Base-by-base conservation (phyloP, 2,888 invertebrate genomes). In the Mythimna ferrago region DNA sequence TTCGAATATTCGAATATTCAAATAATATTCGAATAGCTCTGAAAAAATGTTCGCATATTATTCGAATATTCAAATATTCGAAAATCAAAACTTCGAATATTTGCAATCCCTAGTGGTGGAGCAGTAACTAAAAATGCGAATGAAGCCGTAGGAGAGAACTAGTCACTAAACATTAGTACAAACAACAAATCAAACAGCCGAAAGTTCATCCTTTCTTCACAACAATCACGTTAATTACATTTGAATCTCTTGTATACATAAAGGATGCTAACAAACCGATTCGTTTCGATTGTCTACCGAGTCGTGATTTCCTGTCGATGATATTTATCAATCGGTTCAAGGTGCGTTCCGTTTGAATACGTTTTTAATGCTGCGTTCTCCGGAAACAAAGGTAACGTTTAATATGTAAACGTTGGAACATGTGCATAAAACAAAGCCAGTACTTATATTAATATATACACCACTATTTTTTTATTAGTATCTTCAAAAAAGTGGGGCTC, bases 271-370 rank as follows among this genome's bases (percentile, higher is more conserved):
- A 82, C 76, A 79, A 90, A 91, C 91, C 89, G 86, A 92, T 92
- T 92, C 87, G 90, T 84, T 79, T 87, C 89, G 91, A 89, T 89
- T 89, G 89, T 90, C 89, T 88, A 88, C 87, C 83, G 83, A 87
- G 85, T 90, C 92, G 92, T 92, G 92, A 91, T 91, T 91, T 92
- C 92, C 92, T 90, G 87, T 88, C 86, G 88, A 81, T 83, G 84
- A 84, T 84, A 76, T 83, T 85, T 86, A 82, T 88, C 85, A 86
- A 85, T 84, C 75, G 83, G 84, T 84, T 88, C 87, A 88, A 89
- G 84, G 85, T 85, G 79, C 38, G 84, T 86, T 87, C 83, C 84
- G 84, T 88, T 88, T 88, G 85, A 84, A 82, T 84, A 83, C 73
- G 81, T 81, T 80, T 81, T 85, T 75, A 76, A 78, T 76, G 73